phyloP scores from a whole-genome alignment of 2,888 invertebrate species.

The Drosophila stalkeri region DNA sequence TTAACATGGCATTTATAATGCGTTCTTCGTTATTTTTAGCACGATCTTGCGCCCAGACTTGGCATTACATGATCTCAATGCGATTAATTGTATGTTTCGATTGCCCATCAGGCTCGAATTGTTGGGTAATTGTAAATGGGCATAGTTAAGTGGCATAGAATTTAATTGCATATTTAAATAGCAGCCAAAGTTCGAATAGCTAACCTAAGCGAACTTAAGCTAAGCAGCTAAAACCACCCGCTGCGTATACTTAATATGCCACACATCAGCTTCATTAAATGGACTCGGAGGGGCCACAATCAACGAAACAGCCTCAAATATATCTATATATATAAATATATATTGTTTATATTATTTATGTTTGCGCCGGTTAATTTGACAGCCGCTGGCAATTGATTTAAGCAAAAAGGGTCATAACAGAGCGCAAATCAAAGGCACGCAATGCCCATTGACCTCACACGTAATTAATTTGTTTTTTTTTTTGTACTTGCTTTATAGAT shows the following conservation, averaged over 20 bases:
- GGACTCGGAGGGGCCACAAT: constrained; percentile 49
- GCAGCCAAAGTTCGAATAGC: constrained; percentile 12
- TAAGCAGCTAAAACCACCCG: constrained; percentile 29
- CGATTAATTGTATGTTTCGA: constrained; percentile 60
- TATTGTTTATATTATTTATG: constrained; percentile 49
- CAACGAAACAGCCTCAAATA: constrained; percentile 49
- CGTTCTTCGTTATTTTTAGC: constrained; percentile 77
- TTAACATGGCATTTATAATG: constrained; percentile 62
- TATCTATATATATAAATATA: constrained; percentile 24
- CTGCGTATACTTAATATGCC: constrained; percentile 62
- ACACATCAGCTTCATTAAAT: constrained; percentile 41
- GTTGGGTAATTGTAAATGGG: constrained; percentile 49
- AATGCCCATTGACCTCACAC: constrained; percentile 62
- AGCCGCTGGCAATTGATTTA: constrained; percentile 62
- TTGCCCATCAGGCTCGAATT: constrained; percentile 33
- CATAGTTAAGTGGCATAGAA: constrained; percentile 63
- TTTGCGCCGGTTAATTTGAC: constrained; percentile 64
- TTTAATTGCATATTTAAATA: constrained; percentile 74
- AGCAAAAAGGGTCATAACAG: constrained; percentile 49
- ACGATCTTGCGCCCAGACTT: constrained; percentile 63
- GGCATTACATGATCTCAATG: constrained; percentile 49
- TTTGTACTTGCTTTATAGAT: constrained; percentile 34
- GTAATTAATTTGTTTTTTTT: constrained; percentile 50
- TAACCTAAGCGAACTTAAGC: background rate
- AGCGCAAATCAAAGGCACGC: constrained; percentile 14